Base-by-base conservation (phyloP, 1,140 invertebrate species). In the Aphelenchoides besseyi region DNA sequence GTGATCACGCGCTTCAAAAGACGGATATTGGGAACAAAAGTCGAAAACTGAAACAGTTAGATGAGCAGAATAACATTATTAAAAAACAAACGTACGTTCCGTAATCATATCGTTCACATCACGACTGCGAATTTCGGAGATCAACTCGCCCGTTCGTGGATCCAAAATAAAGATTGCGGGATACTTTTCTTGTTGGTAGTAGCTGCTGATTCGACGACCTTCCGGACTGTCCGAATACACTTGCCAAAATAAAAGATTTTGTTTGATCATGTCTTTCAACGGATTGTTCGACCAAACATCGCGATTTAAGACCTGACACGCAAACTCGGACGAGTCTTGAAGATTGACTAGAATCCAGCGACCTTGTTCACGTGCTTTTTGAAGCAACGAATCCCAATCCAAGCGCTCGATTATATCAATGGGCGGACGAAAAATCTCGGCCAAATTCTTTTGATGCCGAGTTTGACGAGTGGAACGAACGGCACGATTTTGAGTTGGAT, bases 201-300 rank as follows among this genome's bases (percentile, higher is more conserved):
- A 91, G 73, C 89, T 88, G 68, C 88, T 88, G 76, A 90, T 91
- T 26, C 89, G 86, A 26, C 87, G 85, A 8, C 91, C 91, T 74
- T 91, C 90, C 3, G 86, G 86, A 69, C 89, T 89, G 80, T 90
- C 90, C 67, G 89, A 88, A 75, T 90, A 89, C 30, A 90, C 89
- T 88, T 92, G 91, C 90, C 90, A 92, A 73, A 92, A 88, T n/a
- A 91, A 85, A 82, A 92, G 92, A 85, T 91, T 89, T 73, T 90
- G 87, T 61, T 88, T 88, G 23, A 92, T 84, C 55, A 92, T 86
- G 54, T 87, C 87, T 70, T 90, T 89, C 0, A 92, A 88, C 70
- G 89, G 87, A 62, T 84, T 82, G 73, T 89, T 88, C 1, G 90
- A 89, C 91, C 91, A 92, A 0, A 92, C 88, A 85, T 92, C 91